Base-by-base conservation (phyloP, 2,888 invertebrate species). In the Adelphocoris suturalis region DNA sequence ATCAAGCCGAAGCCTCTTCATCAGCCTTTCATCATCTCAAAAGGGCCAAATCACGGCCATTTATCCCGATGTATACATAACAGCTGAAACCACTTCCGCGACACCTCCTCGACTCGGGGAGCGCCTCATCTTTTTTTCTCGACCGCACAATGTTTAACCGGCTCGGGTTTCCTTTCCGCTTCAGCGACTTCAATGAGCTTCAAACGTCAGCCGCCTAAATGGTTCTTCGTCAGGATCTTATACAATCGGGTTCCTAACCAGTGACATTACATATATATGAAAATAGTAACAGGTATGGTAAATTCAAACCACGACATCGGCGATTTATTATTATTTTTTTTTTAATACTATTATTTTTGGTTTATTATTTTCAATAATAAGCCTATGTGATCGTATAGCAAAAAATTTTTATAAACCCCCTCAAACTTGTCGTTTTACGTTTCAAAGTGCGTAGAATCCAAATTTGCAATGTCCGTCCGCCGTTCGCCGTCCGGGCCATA, bases 31-130 rank as follows among this genome's bases (percentile, higher is more conserved):
- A n/a, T 37, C 37, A n/a, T 37, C 37, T 37, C 19, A n/a, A 57
- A 57, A 57, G 5, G 5, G 57, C 57, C 57, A 57, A 57, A 57
- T 57, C 57, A 57, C 57, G 57, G n/a, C 16, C 57, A n/a, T 57
- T 57, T n/a, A 57, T 57, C n/a, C 16, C 57, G n/a, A 14, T 57
- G 57, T 57, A 57, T 57, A 57, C 57, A 57, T 57, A 57, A 57
- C 57, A 16, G 57, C 14, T 57, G n/a, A 57, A 57, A 57, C 57
- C 57, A n/a, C 57, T 16, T 57, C 57, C 57, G 57, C 16, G 57
- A 16, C 57, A n/a, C 57, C 57, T 16, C 7, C 7, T 4, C n/a
- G n/a, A n/a, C n/a, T 2, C 37, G 37, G 37, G 37, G 37, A 37
- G 37, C 37, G 37, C 37, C 37, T 37, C 37, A n/a, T n/a, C 19